Base-by-base conservation (phyloP, 2,113 vertebrate genomes). In the Channa argus region DNA sequence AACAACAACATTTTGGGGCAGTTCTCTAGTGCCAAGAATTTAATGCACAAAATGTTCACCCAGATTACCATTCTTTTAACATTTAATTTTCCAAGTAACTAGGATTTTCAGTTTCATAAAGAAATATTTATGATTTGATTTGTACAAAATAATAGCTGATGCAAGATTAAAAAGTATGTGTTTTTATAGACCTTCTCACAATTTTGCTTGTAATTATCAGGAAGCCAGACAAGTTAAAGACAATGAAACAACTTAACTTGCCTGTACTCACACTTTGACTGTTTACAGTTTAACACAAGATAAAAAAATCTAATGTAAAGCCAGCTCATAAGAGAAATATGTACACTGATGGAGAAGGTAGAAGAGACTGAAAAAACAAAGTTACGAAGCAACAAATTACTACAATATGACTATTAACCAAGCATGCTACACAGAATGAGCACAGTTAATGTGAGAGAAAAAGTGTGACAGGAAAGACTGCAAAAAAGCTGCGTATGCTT, bases 401-500 rank as follows among this genome's bases (percentile, higher is more conserved):
- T 0, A 49, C 37, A 8, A 44, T 61, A 43, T 33, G 58, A 60
- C 46, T 36, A 69, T 43, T 79, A 49, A 34, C 8, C 0, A 2
- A n/a, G 1, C 10, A 47, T 47, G 49, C 8, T 65, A 45, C 8
- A 77, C 15, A 73, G 36, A 68, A 10, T 6, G 39, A 5, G 46
- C 70, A n/a, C 37, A 65, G 58, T 51, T 51, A 79, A 76, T 47
- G 58, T 71, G n/a, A 78, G 47, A 74, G 15, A 54, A 50, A 77
- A 84, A 71, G 70, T 76, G 59, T 50, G 55, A 71, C 60, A 82
- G 53, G 56, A 87, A 83, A 83, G 77, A 73, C 61, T 62, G 77
- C 53, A 56, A 76, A 84, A 80, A 83, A 88, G 74, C 84, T 70
- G 67, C 67, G 72, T 83, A 74, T 65, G 85, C 86, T 86, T 60